Percentiles rank a stretch among this genome's conserved stretches.
These are phyloP conservation scores for Chionoecetes opilio DNA, from an alignment of 1,140 invertebrate species.

Conservation along the genomic window DNA sequence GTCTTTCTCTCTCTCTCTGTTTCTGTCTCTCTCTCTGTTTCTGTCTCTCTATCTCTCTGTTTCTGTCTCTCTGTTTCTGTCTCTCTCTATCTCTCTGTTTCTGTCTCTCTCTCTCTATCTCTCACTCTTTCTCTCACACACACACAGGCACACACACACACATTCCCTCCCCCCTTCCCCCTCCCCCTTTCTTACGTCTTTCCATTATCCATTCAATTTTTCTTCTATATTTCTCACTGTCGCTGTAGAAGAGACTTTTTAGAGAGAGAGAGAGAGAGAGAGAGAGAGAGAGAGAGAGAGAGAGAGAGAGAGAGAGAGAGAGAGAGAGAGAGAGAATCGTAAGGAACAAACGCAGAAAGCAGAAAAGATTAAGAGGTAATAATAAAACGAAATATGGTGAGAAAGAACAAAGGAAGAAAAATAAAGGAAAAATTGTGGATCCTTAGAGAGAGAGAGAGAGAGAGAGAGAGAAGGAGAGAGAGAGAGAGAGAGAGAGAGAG, in stretches of 20 bases:
- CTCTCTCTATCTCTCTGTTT: too few species aligned
- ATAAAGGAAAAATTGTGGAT: not conserved
- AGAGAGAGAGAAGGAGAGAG: constrained; percentile 2
- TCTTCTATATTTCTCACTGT: too few species aligned
- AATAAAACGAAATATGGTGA: not conserved
- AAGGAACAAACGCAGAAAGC: not conserved
- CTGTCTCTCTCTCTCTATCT: too few species aligned
- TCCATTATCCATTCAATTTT: not conserved
- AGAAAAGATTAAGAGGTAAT: not conserved
- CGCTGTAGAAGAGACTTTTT: too few species aligned
- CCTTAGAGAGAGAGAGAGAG: not conserved
- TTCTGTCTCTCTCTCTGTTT: too few species aligned
- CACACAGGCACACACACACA: too few species aligned
- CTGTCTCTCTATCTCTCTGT: too few species aligned
- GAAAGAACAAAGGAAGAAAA: not conserved
- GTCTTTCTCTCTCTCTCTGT: too few species aligned
- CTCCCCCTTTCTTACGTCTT: too few species aligned
- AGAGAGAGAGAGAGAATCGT: not conserved
- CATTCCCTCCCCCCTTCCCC: too few species aligned
- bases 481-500: constrained; percentile 34
- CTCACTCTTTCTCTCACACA: too few species aligned
- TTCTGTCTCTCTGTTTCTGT: too few species aligned
- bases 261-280: constrained; percentile 32
- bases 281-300: constrained; percentile 20
- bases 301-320: not conserved